Base-by-base conservation (phyloP, 2,113 vertebrate genomes). In the Pygoscelis antarcticus region DNA sequence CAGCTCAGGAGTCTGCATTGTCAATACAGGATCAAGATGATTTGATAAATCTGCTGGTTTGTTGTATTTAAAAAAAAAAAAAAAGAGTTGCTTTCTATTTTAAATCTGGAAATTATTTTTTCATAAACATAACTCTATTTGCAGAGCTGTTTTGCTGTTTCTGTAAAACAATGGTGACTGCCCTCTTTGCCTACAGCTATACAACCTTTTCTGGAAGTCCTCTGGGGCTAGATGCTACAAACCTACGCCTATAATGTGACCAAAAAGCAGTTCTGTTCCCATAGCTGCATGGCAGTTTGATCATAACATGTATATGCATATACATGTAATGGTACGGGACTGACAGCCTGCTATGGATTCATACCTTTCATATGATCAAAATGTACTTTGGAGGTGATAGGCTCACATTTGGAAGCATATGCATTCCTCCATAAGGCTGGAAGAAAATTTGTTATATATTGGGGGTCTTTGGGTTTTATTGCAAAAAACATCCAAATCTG, bases 251-350 rank as follows among this genome's bases (percentile, higher is more conserved):
- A 6, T 16, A 52, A n/a, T 0, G 7, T 40, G 47, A 57, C 57
- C 22, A 51, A 54, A 71, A 58, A 25, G 26, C 29, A 19, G 25
- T 46, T 78, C 51, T 26, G 16, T 42, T 82, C 34, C 49, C 27
- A 23, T 2, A 25, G 49, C 16, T 71, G 55, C 16, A 8, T 51
- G n/a, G 11, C 1, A 5, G 10, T 36, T 71, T 71, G 27, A 17
- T 16, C 47, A 22, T 1, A 49, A 38, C 11, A 4, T 36, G 30
- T 2, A 0, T 3, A 1, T 16, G 5, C 11, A 30, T 18, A 9
- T 47, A 36, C 8, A 20, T 4, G 14, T 30, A 65, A 25, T 13
- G 17, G 13, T 25, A 65, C 8, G 60, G 51, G 23, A 30, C 27
- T 72, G 47, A 51, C 16, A 83, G 20, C 19, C 62, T 72, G 19